Evolutionary conservation across 2,113 vertebrate species (phyloP).

Genomic region (Dipodomys stephensi): DNA sequence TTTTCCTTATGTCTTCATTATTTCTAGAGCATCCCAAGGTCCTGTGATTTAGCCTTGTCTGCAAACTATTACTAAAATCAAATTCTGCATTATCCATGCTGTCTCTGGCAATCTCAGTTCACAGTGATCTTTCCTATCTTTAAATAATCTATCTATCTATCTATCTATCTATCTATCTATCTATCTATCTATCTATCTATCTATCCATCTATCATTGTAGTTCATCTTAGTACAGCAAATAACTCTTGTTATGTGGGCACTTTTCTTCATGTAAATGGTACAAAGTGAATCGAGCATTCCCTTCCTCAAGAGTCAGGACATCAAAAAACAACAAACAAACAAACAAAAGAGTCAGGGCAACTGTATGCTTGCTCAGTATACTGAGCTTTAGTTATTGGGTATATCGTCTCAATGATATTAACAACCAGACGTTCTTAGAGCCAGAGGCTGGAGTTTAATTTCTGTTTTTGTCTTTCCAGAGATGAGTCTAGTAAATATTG

Average conservation of each 20-base stretch:
- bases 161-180: too few species aligned
- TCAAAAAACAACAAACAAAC: too few species aligned
- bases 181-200: neutral
- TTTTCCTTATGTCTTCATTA: neutral
- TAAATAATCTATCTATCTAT: neutral
- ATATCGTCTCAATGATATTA: neutral
- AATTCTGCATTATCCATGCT: neutral
- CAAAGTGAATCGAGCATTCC: neutral
- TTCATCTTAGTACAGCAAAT: neutral
- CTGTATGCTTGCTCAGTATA: neutral
- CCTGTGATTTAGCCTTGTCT: neutral
- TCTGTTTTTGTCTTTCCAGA: neutral
- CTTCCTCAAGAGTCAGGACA: neutral
- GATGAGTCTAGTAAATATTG: neutral
- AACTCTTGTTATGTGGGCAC: neutral
- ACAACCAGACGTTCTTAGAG: neutral
- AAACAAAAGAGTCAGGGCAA: neutral
- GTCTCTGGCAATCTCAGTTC: neutral
- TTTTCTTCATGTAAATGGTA: neutral
- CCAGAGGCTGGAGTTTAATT: constrained; percentile 47
- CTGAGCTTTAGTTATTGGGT: neutral
- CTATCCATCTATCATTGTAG: neutral
- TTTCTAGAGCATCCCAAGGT: constrained; percentile 33
- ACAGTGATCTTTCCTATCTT: neutral
- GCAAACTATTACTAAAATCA: neutral